phyloP scores from a whole-genome alignment of 2,888 invertebrate species.

The Sinotaia quadrata region DNA sequence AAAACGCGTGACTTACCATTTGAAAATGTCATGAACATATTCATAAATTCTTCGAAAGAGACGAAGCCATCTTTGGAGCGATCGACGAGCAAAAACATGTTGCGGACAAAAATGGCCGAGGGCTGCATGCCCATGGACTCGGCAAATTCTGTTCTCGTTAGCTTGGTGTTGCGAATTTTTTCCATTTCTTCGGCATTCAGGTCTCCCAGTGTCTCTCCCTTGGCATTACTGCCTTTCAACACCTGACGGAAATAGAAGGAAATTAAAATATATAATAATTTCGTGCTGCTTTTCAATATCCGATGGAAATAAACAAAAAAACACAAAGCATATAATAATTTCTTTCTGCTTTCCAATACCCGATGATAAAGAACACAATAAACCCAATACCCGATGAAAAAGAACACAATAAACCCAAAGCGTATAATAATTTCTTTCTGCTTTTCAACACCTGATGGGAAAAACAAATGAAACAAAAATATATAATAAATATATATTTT shows the following conservation, averaged over 20 bases:
- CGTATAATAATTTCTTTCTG: too few relatives aligned
- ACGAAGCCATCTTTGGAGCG: conserved; percentile 77
- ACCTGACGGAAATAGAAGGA: conserved; percentile 29
- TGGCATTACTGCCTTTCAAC: conserved; percentile 31
- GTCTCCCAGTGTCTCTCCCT: conserved; percentile 33
- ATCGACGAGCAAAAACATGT: conserved; percentile 77
- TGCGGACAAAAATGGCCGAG: conserved; percentile 76
- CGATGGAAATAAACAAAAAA: too few relatives aligned
- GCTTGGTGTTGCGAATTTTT: conserved; percentile 46
- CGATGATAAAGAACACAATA: too few relatives aligned
- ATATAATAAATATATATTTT: too few relatives aligned
- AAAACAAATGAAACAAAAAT: too few relatives aligned
- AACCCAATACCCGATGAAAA: too few relatives aligned
- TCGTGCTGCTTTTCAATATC: too few relatives aligned
- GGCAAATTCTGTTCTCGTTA: conserved; percentile 75
- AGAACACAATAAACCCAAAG: too few relatives aligned
- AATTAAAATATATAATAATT: too few relatives aligned
- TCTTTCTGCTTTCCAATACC: too few relatives aligned
- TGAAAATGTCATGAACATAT: conserved; percentile 77
- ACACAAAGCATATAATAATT: too few relatives aligned
- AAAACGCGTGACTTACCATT: conserved; percentile 74
- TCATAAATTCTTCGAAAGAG: conserved; percentile 78
- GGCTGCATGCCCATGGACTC: conserved; percentile 77
- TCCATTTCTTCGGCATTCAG: conserved; percentile 39
- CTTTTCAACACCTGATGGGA: too few relatives aligned